Conservation (phyloP, 2,797 vertebrate genomes). For the Molossus molossus region DNA sequence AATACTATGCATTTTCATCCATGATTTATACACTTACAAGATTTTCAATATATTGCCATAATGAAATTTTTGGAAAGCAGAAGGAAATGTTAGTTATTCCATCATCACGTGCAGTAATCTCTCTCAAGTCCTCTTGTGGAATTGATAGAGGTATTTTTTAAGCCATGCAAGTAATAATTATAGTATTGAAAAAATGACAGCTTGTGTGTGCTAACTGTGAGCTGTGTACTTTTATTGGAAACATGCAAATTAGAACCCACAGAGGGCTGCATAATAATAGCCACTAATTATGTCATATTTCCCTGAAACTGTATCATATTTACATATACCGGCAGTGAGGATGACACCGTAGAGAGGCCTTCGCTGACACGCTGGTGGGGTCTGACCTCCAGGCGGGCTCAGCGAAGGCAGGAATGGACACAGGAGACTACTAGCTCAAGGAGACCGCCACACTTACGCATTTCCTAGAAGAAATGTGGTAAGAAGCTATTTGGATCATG, state of each 20-base stretch:
- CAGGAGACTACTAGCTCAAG: neutral
- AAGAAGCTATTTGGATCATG: slow-evolving; percentile 74
- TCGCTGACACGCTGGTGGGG: slow-evolving; percentile 20
- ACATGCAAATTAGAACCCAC: slow-evolving; percentile 82
- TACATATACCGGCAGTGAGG: slow-evolving; percentile 78
- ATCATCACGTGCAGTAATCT: slow-evolving; percentile 66
- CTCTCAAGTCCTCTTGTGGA: slow-evolving; percentile 71
- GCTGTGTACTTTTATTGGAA: slow-evolving; percentile 85
- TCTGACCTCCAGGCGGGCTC: slow-evolving; percentile 64
- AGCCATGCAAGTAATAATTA: slow-evolving; percentile 84
- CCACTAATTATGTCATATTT: slow-evolving; percentile 86
- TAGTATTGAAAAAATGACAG: slow-evolving; percentile 82
- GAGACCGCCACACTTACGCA: slow-evolving; percentile 60
- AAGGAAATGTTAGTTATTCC: slow-evolving; percentile 73
- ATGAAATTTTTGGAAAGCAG: slow-evolving; percentile 72
- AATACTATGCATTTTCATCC: slow-evolving; percentile 68
- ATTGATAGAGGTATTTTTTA: slow-evolving; percentile 78
- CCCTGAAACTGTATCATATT: slow-evolving; percentile 81
- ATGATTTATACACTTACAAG: slow-evolving; percentile 62
- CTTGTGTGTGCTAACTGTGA: slow-evolving; percentile 76
- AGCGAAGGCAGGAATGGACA: slow-evolving; percentile 44
- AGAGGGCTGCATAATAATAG: slow-evolving; percentile 82
- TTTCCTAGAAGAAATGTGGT: slow-evolving; percentile 70
- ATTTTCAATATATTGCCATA: slow-evolving; percentile 58
- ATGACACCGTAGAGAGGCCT: slow-evolving; percentile 33